These are phyloP conservation scores for Sisor rabdophorus DNA, from an alignment of 2,113 vertebrate genomes.

Conservation along the genomic window DNA sequence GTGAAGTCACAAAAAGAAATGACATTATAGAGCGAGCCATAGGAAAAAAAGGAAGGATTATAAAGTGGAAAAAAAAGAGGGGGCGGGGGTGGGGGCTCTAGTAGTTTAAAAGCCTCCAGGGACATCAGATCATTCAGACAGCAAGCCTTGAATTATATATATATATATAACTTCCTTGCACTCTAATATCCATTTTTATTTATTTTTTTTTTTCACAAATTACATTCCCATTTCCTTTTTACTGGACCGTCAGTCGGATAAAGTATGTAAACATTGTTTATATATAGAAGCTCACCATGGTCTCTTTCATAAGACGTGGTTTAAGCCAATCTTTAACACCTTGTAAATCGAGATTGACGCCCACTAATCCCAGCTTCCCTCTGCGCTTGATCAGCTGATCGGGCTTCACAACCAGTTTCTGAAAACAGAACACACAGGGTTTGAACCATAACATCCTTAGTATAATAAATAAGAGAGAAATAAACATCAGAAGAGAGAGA, in stretches of 20 bases:
- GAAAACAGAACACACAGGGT: constrained; percentile 18
- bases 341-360: constrained; percentile 83
- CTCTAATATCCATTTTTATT: no score
- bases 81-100: neutral
- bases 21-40: constrained; percentile 32
- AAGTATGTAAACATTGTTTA: neutral
- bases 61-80: neutral
- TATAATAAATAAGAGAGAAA: neutral
- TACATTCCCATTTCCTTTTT: neutral
- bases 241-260: neutral
- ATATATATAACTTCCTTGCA: no score
- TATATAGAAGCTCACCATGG: constrained; percentile 73
- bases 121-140: constrained; percentile 1
- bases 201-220: neutral
- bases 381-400: constrained; percentile 96
- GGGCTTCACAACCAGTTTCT: constrained; percentile 93
- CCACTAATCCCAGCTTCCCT: constrained; percentile 92
- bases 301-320: constrained; percentile 77
- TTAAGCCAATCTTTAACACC: constrained; percentile 87
- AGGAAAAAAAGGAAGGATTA: neutral
- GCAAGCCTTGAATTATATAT: neutral
- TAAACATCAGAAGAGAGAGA: neutral
- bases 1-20: constrained; percentile 13
- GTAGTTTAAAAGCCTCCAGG: constrained; percentile 30
- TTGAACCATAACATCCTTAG: neutral